Conservation (phyloP, 2,888 invertebrate species). For the Drosophila borborema region DNA sequence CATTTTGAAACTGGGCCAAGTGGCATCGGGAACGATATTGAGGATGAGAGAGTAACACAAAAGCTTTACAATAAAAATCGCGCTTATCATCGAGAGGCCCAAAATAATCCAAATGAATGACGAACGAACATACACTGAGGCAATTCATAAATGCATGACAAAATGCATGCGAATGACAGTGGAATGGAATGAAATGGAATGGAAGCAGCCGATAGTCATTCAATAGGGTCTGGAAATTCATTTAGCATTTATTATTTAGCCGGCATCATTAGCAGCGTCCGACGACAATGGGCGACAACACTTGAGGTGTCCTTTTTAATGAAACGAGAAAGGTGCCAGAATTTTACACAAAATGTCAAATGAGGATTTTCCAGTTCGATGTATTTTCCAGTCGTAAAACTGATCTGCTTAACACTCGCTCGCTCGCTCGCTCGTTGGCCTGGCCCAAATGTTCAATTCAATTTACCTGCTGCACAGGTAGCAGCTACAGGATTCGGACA, state of each 20-base stretch:
- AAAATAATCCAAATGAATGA: background rate
- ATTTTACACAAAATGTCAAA: conserved; percentile 49
- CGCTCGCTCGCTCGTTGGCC: too few relatives aligned
- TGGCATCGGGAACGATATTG: conserved; percentile 25
- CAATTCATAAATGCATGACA: conserved; percentile 25
- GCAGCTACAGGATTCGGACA: conserved; percentile 23
- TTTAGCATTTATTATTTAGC: conserved; percentile 32
- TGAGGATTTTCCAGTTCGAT: conserved; percentile 36
- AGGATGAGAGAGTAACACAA: background rate
- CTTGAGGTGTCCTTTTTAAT: conserved; percentile 50
- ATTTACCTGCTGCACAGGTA: conserved; percentile 45
- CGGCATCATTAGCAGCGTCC: conserved; percentile 40
- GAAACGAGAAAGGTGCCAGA: conserved; percentile 52
- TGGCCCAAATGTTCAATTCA: conserved; percentile 15
- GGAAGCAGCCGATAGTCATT: conserved; percentile 1
- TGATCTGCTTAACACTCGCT: conserved; percentile 5
- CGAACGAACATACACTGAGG: too few relatives aligned
- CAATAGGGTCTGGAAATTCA: conserved; percentile 14
- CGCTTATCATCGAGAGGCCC: conserved; percentile 45
- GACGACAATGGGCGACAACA: conserved; percentile 46
- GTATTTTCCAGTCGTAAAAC: conserved; percentile 54
- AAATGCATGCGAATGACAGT: conserved; percentile 10
- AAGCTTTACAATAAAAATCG: conserved; percentile 25
- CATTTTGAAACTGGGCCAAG: conserved; percentile 29
- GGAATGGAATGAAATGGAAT: background rate